These are phyloP conservation scores for Pocota personata DNA, from an alignment of 2,888 invertebrate genomes.

Conservation along the genomic window DNA sequence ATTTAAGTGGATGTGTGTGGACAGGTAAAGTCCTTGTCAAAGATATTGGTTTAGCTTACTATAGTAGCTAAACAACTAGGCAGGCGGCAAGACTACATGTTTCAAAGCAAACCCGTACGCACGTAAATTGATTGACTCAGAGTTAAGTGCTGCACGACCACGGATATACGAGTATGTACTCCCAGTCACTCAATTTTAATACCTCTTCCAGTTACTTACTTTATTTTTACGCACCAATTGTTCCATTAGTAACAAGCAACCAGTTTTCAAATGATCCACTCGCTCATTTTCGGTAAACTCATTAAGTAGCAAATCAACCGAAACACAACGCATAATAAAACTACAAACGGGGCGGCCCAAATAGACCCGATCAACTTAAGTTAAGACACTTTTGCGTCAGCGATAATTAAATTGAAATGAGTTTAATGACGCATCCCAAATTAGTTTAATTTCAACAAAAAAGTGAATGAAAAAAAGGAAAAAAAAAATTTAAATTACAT, in stretches of 20 bases:
- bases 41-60: too few species aligned
- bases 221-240: constrained; percentile 5
- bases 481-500: constrained; percentile 21
- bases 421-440: constrained; percentile 71
- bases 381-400: constrained; percentile 53
- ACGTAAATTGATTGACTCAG: not conserved
- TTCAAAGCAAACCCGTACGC: too few species aligned
- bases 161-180: not conserved
- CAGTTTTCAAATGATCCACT: not conserved
- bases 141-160: not conserved
- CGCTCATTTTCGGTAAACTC: constrained; percentile 23
- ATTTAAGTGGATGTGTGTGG: too few species aligned
- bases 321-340: constrained; percentile 25
- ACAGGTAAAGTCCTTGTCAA: too few species aligned
- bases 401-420: constrained; percentile 69
- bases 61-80: too few species aligned
- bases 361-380: not conserved
- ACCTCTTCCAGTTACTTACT: not conserved
- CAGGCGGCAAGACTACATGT: too few species aligned
- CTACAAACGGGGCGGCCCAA: not conserved
- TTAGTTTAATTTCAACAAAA: constrained; percentile 42
- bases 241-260: not conserved
- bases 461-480: not conserved
- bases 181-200: constrained; percentile 5
- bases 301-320: constrained; percentile 59